Conservation (phyloP, 2,113 vertebrate species). For the Onychostruthus taczanowskii region DNA sequence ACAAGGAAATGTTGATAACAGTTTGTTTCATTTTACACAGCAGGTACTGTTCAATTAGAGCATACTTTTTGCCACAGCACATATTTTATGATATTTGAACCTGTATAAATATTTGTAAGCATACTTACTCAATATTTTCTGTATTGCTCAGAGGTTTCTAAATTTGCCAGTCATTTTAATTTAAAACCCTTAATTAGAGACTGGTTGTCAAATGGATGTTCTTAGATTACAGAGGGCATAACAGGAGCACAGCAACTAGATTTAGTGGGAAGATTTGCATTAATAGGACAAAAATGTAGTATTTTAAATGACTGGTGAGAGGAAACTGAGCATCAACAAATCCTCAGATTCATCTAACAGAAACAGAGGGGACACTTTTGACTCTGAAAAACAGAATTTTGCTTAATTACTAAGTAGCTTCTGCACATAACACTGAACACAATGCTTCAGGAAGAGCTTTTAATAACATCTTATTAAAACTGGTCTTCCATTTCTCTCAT, state of each 20-base stretch:
- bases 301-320: background rate
- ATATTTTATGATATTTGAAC: constrained; percentile 39
- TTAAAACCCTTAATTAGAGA: constrained; percentile 52
- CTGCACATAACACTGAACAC: constrained; percentile 20
- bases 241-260: background rate
- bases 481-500: constrained; percentile 17
- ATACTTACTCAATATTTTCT: constrained; percentile 40
- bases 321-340: constrained; percentile 31
- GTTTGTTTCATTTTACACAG: constrained; percentile 58
- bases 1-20: constrained; percentile 6
- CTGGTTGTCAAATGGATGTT: constrained; percentile 12
- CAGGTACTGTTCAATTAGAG: constrained; percentile 43
- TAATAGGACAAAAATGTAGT: constrained; percentile 12
- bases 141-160: constrained; percentile 23
- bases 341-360: constrained; percentile 5
- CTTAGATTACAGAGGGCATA: constrained; percentile 1
- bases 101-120: constrained; percentile 51
- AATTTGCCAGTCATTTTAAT: constrained; percentile 30
- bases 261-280: background rate
- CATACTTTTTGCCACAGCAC: constrained; percentile 20
- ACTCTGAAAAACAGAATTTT: constrained; percentile 32
- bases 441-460: constrained; percentile 41
- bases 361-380: constrained; percentile 30
- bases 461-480: constrained; percentile 46
- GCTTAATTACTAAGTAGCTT: constrained; percentile 58